Evolutionary conservation across 2,888 invertebrate species (phyloP), one percentile per base, ranked within the genome.

Genomic region (Bugulina stolonifera): DNA sequence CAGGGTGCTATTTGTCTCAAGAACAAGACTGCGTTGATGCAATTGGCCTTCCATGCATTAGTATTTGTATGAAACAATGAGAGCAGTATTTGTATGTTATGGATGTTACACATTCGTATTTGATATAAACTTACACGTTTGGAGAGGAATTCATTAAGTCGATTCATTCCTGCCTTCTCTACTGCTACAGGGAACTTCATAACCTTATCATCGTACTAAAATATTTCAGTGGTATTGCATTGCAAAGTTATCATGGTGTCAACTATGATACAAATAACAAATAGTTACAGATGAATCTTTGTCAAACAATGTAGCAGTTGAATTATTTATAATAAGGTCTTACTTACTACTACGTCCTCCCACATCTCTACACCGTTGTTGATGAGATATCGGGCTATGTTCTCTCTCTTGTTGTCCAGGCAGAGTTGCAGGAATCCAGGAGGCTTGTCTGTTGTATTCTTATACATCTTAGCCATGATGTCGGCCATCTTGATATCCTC

Each of bases 121-220:
- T n/a, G n/a, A 43, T 18, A 10, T 23, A 3, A 55, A 55, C 23
- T 70, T 52, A 70, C 70, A 14, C 32, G 22, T 70, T 54, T 70
- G 10, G 70, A 43, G 10, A 70, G 25, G 52, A 54, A 70, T 5
- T 70, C 70, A 25, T 70, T 70, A 2, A 70, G 25, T 23, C 70
- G 10, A 2, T 10, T 5, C 70, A 70, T 70, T 23, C 32, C 52
- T 3, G 52, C 43, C 32, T 32, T 70, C 32, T 70, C 70, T 23
- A 70, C 54, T 43, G 70, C 70, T 14, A 54, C 35, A 25, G 70
- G 43, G 25, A 70, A 70, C 70, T 43, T 43, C 70, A 70, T 70
- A 3, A 54, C 52, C 29, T 23, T 54, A 3, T 32, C 54, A 5
- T 70, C 70, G 5, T 43, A 43, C 70, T 70, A 52, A 10, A 70